These are phyloP conservation scores for Nipponia nippon DNA, from an alignment of 2,113 vertebrate species.

Conservation along the genomic window DNA sequence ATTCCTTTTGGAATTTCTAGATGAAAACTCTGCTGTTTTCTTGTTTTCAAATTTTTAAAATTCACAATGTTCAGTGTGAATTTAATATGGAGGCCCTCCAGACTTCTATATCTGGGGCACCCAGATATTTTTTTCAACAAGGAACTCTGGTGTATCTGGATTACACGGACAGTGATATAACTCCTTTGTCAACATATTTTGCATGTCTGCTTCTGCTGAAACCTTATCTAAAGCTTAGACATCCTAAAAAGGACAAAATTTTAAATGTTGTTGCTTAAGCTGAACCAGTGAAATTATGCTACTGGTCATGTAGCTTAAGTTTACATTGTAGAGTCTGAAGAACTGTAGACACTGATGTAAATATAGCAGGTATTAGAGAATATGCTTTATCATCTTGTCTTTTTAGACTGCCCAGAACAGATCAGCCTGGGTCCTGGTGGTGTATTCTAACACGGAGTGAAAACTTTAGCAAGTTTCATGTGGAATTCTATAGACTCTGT, in stretches of 20 bases:
- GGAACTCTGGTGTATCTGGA: background rate
- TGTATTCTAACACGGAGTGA: background rate
- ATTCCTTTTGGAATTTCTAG: background rate
- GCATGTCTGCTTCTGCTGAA: background rate
- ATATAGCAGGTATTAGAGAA: background rate
- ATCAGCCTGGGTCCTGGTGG: background rate
- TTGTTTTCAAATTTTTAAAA: background rate
- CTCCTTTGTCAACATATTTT: background rate
- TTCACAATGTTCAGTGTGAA: background rate
- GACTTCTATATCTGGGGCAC: background rate
- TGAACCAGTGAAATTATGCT: background rate
- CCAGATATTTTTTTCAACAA: background rate
- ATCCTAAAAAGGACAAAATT: background rate
- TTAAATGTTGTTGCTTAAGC: background rate
- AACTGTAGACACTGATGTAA: background rate
- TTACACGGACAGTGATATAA: background rate
- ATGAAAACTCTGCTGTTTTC: background rate
- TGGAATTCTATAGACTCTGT: background rate
- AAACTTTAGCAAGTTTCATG: background rate
- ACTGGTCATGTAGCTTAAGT: background rate
- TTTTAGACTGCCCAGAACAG: background rate
- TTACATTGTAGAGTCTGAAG: background rate
- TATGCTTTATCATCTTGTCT: background rate
- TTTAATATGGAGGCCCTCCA: background rate
- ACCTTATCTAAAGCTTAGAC: background rate